A percentile compares a stretch with the other conserved stretches of the same genome.
Conservation (phyloP, 2,888 invertebrate species). For the Rhogogaster chlorosoma region DNA sequence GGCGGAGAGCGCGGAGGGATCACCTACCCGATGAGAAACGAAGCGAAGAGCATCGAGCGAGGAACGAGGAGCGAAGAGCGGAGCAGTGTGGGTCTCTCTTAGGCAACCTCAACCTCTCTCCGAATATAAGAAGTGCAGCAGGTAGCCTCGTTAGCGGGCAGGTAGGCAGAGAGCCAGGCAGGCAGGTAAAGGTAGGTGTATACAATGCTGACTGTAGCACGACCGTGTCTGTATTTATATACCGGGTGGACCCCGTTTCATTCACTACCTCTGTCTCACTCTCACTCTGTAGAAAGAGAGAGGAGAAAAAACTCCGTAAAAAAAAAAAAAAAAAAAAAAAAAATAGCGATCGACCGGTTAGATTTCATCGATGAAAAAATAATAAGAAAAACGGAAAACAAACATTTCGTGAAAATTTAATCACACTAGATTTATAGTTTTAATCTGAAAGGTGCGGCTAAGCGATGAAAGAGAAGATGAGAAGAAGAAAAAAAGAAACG, state of each 20-base stretch:
- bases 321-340: not conserved
- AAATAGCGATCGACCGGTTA: not conserved
- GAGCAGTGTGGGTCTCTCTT: slow-evolving; percentile 55
- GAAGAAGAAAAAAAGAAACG: not conserved
- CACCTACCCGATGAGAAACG: slow-evolving; percentile 20
- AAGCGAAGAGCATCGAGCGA: slow-evolving; percentile 55
- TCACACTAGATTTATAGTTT: not conserved
- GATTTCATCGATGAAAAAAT: not conserved
- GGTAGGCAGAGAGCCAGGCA: slow-evolving; percentile 69
- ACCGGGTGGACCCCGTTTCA: slow-evolving; percentile 68
- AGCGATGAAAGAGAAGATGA: not conserved
- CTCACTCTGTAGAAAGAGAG: not conserved
- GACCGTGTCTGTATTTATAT: slow-evolving; percentile 66
- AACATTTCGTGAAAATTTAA: not conserved
- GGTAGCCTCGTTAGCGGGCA: slow-evolving; percentile 76
- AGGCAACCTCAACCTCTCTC: slow-evolving; percentile 66
- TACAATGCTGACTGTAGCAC: slow-evolving; percentile 70
- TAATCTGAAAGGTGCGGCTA: not conserved
- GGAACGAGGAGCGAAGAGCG: slow-evolving; percentile 55
- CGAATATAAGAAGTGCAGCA: slow-evolving; percentile 75
- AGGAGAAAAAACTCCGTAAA: not conserved
- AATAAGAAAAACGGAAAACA: not conserved
- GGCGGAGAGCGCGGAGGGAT: slow-evolving; percentile 12
- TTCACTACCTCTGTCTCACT: not conserved
- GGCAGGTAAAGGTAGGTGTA: slow-evolving; percentile 64